These are phyloP conservation scores for Thyatira batis DNA, from an alignment of 2,888 invertebrate species.

Conservation along the genomic window DNA sequence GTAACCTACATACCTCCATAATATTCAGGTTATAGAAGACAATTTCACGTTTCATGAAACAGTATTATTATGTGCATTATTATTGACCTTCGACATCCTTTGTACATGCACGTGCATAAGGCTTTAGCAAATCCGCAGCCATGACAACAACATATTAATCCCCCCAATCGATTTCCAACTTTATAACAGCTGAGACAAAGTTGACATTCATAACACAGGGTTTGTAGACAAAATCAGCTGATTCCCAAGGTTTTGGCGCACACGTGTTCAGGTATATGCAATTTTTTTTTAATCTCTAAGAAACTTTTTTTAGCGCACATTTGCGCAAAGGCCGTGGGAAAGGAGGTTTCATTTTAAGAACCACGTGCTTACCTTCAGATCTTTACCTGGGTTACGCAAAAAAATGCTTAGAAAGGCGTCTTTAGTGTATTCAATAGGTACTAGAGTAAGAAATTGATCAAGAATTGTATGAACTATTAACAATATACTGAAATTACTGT, in stretches of 20 bases:
- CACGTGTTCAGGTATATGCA: constrained; percentile 65
- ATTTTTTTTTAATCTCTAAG: constrained; percentile 55
- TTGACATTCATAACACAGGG: background rate
- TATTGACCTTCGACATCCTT: constrained; percentile 7
- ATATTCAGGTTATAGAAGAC: constrained; percentile 2
- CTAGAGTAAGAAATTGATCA: constrained; percentile 8
- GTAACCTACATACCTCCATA: background rate
- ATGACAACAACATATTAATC: background rate
- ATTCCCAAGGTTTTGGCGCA: constrained; percentile 57
- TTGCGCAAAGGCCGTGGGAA: constrained; percentile 72
- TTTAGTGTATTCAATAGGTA: constrained; percentile 7
- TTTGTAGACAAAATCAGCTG: constrained; percentile 56
- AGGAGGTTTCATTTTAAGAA: constrained; percentile 26
- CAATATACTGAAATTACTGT: constrained; percentile 10
- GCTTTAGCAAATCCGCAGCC: background rate
- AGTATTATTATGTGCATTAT: constrained; percentile 4
- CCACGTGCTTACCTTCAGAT: constrained; percentile 48
- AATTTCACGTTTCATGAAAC: constrained; percentile 7
- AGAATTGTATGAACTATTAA: constrained; percentile 12
- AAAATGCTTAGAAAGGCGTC: constrained; percentile 31
- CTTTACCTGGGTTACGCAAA: constrained; percentile 55
- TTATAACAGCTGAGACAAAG: background rate
- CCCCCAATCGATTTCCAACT: constrained; percentile 6
- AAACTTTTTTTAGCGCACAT: constrained; percentile 50
- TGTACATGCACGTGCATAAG: background rate